Evolutionary conservation across 2,797 vertebrate genomes (phyloP), one percentile per base, ranked within the genome.

Genomic region (Lophius americanus): DNA sequence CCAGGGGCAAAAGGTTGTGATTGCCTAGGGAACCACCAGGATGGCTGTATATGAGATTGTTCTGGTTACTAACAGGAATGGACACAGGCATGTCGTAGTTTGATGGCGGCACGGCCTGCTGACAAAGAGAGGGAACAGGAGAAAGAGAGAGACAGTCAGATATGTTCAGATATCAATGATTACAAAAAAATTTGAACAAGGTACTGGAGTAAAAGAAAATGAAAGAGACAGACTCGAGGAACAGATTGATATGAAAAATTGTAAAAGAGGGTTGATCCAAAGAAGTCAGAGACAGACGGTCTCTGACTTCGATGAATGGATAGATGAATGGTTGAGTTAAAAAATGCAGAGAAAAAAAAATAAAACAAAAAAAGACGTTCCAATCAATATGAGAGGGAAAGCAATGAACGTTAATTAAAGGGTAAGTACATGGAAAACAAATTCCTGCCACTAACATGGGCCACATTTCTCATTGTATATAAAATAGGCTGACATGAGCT

Each of bases 81-180:
- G 97, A 98, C 89, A 99, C 96, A 41, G 97, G 94, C 97, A 99
- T 98, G 92, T 99, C 97, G 49, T 99, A 99, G 93, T 97, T 99
- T 47, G 97, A 97, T 72, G 94, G 96, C 87, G 96, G 98, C 92
- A 97, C 96, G 79, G 96, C 96, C 98, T 99, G 91, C 77, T 88
- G 84, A 69, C 71, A 84, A 44, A 83, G 46, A 72, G 13, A 65
- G 8, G 51, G 48, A 36, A 13, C n/a, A 52, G n/a, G 23, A 64
- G 63, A 71, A 37, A 79, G 42, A 83, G 9, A 70, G 67, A 55
- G 13, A 58, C 2, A 3, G 13, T 52, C 2, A 3, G 14, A 12
- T 60, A 62, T 51, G 78, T 81, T 84, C 76, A 84, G 64, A 70
- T 42, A 13, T 7, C 13, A 56, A 41, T 4, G 3, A 57, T 32